Conservation (phyloP, 2,797 vertebrate species). For the Heterohyrax brucei region DNA sequence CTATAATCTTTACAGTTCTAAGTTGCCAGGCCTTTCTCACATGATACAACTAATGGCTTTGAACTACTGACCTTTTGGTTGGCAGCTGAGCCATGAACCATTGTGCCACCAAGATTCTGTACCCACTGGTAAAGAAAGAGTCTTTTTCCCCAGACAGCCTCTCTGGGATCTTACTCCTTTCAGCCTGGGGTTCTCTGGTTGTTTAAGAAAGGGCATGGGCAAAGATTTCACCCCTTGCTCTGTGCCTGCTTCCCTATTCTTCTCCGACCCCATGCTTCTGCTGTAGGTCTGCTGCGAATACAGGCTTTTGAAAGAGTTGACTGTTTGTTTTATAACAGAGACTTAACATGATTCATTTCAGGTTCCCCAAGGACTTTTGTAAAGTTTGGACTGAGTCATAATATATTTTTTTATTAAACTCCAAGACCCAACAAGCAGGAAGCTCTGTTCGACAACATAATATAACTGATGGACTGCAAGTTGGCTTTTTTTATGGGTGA, state of each 20-base stretch:
- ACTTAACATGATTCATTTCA: slow-evolving; percentile 84
- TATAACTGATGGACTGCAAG: slow-evolving; percentile 78
- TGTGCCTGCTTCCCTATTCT: neutral
- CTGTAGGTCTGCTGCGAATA: slow-evolving; percentile 18
- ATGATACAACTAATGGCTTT: neutral
- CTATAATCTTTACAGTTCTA: no score
- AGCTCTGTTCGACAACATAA: slow-evolving; percentile 79
- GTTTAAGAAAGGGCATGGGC: neutral
- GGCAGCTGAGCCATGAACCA: neutral
- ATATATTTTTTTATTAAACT: slow-evolving; percentile 87
- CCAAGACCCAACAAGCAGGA: slow-evolving; percentile 84
- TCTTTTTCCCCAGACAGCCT: neutral
- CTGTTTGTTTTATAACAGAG: slow-evolving; percentile 86
- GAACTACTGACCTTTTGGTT: neutral
- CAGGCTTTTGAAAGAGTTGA: slow-evolving; percentile 75
- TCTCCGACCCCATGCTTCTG: neutral
- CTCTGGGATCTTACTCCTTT: neutral
- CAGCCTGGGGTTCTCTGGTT: neutral
- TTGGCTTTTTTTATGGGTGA: slow-evolving; percentile 51
- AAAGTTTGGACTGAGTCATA: slow-evolving; percentile 86
- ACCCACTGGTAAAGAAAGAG: neutral
- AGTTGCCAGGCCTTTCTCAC: neutral
- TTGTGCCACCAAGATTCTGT: no score
- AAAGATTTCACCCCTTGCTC: neutral
- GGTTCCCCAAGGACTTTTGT: slow-evolving; percentile 84